Percentiles rank a stretch among this genome's conserved stretches.
Conservation (phyloP, 2,888 invertebrate genomes). For the Leucophenga montana region DNA sequence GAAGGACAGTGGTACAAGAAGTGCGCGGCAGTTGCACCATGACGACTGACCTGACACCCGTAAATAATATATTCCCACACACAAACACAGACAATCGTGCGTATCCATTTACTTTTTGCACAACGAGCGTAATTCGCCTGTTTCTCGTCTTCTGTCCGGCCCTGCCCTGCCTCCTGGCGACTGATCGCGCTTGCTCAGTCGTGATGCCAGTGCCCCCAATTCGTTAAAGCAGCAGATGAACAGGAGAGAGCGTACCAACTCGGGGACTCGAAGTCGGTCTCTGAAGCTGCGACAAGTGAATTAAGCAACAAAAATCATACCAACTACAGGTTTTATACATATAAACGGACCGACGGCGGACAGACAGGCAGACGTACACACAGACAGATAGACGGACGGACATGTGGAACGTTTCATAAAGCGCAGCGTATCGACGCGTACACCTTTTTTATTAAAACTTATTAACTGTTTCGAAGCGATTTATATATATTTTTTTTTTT, state of each 20-base stretch:
- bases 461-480: no score
- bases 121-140: constrained; percentile 49
- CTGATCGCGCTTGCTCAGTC: background rate
- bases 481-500: constrained; percentile 1
- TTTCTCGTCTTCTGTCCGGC: background rate
- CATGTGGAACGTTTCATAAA: background rate
- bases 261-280: background rate
- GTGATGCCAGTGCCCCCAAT: constrained; percentile 55
- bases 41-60: constrained; percentile 17
- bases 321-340: constrained; percentile 22
- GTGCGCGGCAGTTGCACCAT: background rate
- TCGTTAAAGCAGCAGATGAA: constrained; percentile 50
- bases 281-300: constrained; percentile 20
- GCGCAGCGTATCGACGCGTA: constrained; percentile 1
- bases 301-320: constrained; percentile 18
- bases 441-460: constrained; percentile 22
- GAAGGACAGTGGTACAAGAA: background rate
- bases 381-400: constrained; percentile 35
- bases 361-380: constrained; percentile 24
- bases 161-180: background rate
- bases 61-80: constrained; percentile 31
- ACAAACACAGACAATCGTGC: constrained; percentile 1
- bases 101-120: constrained; percentile 56
- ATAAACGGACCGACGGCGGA: constrained; percentile 1
- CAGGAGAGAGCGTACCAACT: constrained; percentile 22